These are phyloP conservation scores for Caloenas nicobarica DNA, from an alignment of 2,113 vertebrate species.

Conservation along the genomic window DNA sequence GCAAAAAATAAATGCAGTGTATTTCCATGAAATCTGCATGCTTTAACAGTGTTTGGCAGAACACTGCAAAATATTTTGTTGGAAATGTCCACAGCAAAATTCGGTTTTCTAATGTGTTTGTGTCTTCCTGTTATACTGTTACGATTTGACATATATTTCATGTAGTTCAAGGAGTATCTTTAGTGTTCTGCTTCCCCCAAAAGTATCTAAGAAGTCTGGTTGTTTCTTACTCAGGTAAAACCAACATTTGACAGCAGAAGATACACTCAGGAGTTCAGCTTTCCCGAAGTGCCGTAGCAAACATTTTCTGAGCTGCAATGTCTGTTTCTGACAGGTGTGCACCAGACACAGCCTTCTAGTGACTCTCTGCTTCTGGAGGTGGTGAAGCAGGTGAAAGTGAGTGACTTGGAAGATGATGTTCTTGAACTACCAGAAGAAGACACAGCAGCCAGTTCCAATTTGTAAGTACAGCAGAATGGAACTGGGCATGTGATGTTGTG, in stretches of 20 bases:
- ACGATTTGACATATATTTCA: background rate
- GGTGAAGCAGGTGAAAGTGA: constrained; percentile 96
- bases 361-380: constrained; percentile 93
- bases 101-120: background rate
- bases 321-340: constrained; percentile 77
- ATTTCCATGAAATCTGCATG: background rate
- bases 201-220: background rate
- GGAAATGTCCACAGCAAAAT: background rate
- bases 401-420: constrained; percentile 91
- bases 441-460: constrained; percentile 59
- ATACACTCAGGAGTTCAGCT: background rate
- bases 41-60: background rate
- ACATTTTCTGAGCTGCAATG: background rate
- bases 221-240: background rate
- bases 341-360: constrained; percentile 81
- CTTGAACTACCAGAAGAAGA: constrained; percentile 94
- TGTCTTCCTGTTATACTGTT: background rate
- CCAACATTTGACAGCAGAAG: background rate
- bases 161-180: background rate
- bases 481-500: background rate
- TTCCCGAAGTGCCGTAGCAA: background rate
- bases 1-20: background rate
- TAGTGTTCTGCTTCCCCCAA: background rate
- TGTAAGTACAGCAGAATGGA: constrained; percentile 65
- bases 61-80: background rate